phyloP scores from a whole-genome alignment of 2,888 invertebrate species.

The Sylvicola cinctus region DNA sequence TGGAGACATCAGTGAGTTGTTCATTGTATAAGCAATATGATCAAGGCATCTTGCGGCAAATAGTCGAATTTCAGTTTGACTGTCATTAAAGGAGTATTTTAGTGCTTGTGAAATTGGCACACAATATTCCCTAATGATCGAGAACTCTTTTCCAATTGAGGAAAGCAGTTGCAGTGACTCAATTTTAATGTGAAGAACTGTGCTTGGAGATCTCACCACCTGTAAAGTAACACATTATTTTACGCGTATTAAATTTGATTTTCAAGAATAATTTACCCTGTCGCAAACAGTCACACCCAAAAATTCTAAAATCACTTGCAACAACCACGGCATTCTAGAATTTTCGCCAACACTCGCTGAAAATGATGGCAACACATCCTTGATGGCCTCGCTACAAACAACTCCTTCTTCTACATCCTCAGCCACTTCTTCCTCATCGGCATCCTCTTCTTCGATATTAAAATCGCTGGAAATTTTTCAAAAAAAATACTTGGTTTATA shows the following conservation, averaged over 20 bases:
- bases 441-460: slow-evolving; percentile 18
- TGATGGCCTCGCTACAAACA: too few species aligned
- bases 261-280: too few species aligned
- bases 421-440: slow-evolving; percentile 19
- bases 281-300: slow-evolving; percentile 14
- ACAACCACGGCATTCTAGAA: slow-evolving; percentile 29
- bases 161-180: slow-evolving; percentile 58
- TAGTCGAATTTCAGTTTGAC: slow-evolving; percentile 43
- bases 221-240: slow-evolving; percentile 16
- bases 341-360: slow-evolving; percentile 10
- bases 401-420: slow-evolving; percentile 6
- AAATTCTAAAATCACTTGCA: slow-evolving; percentile 38
- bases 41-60: slow-evolving; percentile 52
- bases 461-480: slow-evolving; percentile 1
- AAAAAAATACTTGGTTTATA: too few species aligned
- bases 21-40: slow-evolving; percentile 41
- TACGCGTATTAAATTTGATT: too few species aligned
- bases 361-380: too few species aligned
- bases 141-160: slow-evolving; percentile 38
- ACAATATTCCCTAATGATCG: slow-evolving; percentile 34
- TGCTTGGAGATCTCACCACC: slow-evolving; percentile 26
- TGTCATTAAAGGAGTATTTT: slow-evolving; percentile 32
- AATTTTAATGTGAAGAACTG: slow-evolving; percentile 51
- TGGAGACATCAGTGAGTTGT: slow-evolving; percentile 4
- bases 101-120: slow-evolving; percentile 37